Evolutionary conservation across 2,888 invertebrate genomes (phyloP), one percentile per base, ranked within the genome.

Genomic region (Eucera pruinosa): DNA sequence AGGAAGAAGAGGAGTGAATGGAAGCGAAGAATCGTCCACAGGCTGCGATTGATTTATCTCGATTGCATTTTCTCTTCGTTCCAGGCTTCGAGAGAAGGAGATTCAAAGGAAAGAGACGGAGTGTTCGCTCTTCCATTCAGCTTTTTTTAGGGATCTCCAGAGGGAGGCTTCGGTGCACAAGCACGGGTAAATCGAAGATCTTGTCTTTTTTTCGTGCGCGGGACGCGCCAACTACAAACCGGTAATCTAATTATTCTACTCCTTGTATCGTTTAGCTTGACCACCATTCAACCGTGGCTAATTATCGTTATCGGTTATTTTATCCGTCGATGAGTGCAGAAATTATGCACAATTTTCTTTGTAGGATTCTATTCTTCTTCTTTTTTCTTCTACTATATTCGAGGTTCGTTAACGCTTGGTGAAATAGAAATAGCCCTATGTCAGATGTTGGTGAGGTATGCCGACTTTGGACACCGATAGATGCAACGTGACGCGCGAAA

Each of bases 41-140:
- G 58, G 66, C 47, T 43, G 25, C 73, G 61, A 80, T 78, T 80
- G 78, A 80, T 80, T 80, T 74, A 80, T 80, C 70, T 69, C 78
- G 79, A 70, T 80, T 66, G 69, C 65, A 33, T 66, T 73, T 60
- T 55, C 79, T 65, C 61, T 60, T 52, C 62, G 33, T 18, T 33
- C 67, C 25, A 45, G 33, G 62, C 58, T 47, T n/a, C 48, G 41
- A 11, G n/a, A 9, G 36, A 39, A 20, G 15, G 47, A 57, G 27
- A 27, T 20, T 5, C 48, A 11, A 20, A 45, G n/a, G 25, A 36
- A 15, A 73, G 39, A 39, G 54, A 65, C 27, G 62, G 9, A 36
- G 33, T 13, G 48, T 50, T 11, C 30, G n/a, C 18, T 30, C 18
- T 55, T 33, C 39, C 76, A 57, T 74, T 77, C 65, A 67, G 43